These are phyloP conservation scores for Drosophila formosana DNA, from an alignment of 2,888 invertebrate species.

Conservation along the genomic window DNA sequence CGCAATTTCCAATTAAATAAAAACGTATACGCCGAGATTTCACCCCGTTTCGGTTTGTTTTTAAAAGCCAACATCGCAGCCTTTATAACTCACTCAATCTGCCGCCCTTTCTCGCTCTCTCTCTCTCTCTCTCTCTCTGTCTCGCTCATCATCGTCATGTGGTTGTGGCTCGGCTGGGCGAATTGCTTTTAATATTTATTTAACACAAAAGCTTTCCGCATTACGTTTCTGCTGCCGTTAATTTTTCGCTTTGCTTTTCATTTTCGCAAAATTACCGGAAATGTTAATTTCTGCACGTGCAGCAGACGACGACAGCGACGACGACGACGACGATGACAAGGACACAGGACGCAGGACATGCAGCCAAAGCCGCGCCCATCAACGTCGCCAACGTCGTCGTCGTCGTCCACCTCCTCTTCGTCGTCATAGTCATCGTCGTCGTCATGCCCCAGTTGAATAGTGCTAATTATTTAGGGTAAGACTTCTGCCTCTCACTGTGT, in stretches of 20 bases:
- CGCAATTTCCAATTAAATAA: conserved; percentile 80
- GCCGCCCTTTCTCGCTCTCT: background rate
- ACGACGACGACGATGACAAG: conserved; percentile 54
- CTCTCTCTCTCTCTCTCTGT: background rate
- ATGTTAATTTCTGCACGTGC: conserved; percentile 82
- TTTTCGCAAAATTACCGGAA: conserved; percentile 81
- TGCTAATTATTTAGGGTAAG: conserved; percentile 83
- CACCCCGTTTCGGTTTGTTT: conserved; percentile 58
- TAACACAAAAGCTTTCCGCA: conserved; percentile 79
- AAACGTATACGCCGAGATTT: conserved; percentile 60
- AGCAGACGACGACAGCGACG: conserved; percentile 53
- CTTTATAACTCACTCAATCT: conserved; percentile 48
- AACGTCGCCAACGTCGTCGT: conserved; percentile 57
- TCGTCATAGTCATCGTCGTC: conserved; percentile 35
- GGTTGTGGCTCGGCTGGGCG: conserved; percentile 57
- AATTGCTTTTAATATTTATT: conserved; percentile 80
- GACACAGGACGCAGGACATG: conserved; percentile 52
- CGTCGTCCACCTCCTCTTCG: conserved; percentile 24
- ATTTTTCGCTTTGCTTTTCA: conserved; percentile 81
- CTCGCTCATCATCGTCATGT: conserved; percentile 44
- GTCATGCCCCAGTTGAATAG: conserved; percentile 78
- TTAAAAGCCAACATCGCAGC: conserved; percentile 64
- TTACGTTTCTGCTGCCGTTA: conserved; percentile 75
- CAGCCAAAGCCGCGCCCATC: conserved; percentile 69
- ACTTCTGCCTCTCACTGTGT: conserved; percentile 50